Evolutionary conservation across 2,113 vertebrate genomes (phyloP).

Genomic region (Aspiorhynchus laticeps): DNA sequence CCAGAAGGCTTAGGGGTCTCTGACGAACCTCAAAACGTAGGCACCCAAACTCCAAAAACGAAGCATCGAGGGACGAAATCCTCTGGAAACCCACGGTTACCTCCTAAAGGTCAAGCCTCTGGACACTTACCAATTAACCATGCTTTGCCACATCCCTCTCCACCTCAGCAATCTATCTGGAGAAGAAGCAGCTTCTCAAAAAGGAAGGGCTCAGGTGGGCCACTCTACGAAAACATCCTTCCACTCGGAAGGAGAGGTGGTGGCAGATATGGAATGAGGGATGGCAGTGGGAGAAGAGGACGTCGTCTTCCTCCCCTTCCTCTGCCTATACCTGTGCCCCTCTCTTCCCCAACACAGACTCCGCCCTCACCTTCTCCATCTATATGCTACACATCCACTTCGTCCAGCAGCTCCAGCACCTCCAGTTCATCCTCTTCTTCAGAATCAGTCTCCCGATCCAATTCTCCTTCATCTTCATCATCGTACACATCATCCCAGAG

Average conservation of each 20-base stretch:
- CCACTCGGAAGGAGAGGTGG: slow-evolving; percentile 78
- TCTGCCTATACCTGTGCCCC: slow-evolving; percentile 74
- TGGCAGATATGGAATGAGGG: slow-evolving; percentile 72
- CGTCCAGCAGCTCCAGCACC: slow-evolving; percentile 75
- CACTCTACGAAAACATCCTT: slow-evolving; percentile 78
- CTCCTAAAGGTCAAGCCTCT: slow-evolving; percentile 66
- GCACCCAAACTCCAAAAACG: slow-evolving; percentile 71
- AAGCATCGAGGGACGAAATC: slow-evolving; percentile 70
- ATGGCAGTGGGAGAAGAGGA: slow-evolving; percentile 70
- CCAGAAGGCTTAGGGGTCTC: slow-evolving; percentile 82
- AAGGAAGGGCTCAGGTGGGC: slow-evolving; percentile 73
- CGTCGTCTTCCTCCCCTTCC: slow-evolving; percentile 71
- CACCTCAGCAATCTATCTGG: slow-evolving; percentile 74
- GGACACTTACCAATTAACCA: slow-evolving; percentile 69
- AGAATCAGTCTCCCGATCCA: slow-evolving; percentile 71
- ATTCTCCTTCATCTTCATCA: slow-evolving; percentile 72
- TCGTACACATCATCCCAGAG: slow-evolving; percentile 77
- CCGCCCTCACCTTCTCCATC: slow-evolving; percentile 75
- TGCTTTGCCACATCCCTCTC: slow-evolving; percentile 67
- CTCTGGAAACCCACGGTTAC: slow-evolving; percentile 67
- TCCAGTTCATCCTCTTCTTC: slow-evolving; percentile 72
- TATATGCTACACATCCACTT: slow-evolving; percentile 73
- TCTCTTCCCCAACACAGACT: slow-evolving; percentile 75
- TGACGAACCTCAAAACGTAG: slow-evolving; percentile 68
- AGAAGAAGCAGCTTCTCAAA: slow-evolving; percentile 73